Evolutionary conservation across 2,888 invertebrate genomes (phyloP).

Genomic region (Ischnura elegans): DNA sequence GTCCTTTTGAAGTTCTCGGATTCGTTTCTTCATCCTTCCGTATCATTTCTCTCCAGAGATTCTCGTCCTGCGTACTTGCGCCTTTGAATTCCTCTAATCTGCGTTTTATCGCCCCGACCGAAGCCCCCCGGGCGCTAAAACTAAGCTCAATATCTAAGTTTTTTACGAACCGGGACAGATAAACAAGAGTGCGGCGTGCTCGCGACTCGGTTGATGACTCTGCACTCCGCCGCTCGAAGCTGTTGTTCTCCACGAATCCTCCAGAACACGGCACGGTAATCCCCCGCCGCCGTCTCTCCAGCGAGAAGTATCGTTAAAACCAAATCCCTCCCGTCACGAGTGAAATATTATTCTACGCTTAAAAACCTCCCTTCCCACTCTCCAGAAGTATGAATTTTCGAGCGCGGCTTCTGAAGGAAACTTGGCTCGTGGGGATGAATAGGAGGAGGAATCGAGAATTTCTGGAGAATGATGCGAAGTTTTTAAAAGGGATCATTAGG

Average conservation of each 20-base stretch:
- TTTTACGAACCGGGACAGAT: background rate
- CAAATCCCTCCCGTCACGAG: slow-evolving; percentile 19
- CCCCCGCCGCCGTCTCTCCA: background rate
- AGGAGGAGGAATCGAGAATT: background rate
- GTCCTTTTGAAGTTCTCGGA: too few relatives aligned
- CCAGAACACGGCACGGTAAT: background rate
- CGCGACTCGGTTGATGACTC: background rate
- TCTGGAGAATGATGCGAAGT: background rate
- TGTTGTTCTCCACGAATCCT: background rate
- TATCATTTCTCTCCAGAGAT: too few relatives aligned
- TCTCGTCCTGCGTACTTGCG: too few relatives aligned
- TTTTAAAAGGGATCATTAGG: background rate
- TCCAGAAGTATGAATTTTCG: slow-evolving; percentile 4
- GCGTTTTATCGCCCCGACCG: background rate
- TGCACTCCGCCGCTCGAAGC: background rate
- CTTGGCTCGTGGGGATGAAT: background rate
- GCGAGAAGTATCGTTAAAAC: slow-evolving; percentile 20
- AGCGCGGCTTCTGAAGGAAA: background rate
- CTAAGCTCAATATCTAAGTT: background rate
- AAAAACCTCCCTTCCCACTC: background rate
- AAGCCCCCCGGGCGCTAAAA: background rate
- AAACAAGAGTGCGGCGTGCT: background rate
- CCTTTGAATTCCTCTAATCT: background rate
- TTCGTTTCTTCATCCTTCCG: too few relatives aligned
- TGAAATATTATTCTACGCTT: background rate